These are phyloP conservation scores for Diogma glabrata DNA, from an alignment of 2,888 invertebrate genomes.

Conservation along the genomic window DNA sequence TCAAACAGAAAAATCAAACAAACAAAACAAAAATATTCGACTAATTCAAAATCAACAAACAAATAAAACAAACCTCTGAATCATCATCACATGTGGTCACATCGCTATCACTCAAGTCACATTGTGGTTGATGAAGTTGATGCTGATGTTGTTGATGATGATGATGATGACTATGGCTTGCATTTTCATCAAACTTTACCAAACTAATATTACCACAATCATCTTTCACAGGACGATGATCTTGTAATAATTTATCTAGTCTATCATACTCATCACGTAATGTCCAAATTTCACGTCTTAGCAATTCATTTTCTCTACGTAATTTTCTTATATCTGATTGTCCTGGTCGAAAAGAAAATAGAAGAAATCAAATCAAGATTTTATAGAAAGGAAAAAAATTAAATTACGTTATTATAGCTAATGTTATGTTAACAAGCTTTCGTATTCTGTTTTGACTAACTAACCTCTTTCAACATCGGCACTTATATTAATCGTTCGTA, in stretches of 20 bases:
- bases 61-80: neutral
- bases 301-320: constrained; percentile 75
- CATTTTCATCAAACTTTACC: constrained; percentile 3
- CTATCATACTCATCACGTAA: constrained; percentile 81
- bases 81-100: constrained; percentile 1
- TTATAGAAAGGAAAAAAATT: too few relatives aligned
- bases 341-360: constrained; percentile 41
- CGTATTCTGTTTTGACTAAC: constrained; percentile 13
- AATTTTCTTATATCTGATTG: constrained; percentile 83
- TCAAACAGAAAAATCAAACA: too few relatives aligned
- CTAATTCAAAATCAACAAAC: too few relatives aligned
- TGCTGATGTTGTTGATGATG: constrained; percentile 4
- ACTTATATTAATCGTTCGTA: constrained; percentile 83
- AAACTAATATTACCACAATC: too few relatives aligned
- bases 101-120: too few relatives aligned
- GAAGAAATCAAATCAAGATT: neutral
- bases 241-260: constrained; percentile 58
- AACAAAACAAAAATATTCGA: too few relatives aligned
- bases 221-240: constrained; percentile 36
- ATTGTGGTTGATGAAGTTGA: too few relatives aligned
- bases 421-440: neutral
- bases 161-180: constrained; percentile 4
- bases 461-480: constrained; percentile 85
- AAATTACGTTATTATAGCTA: too few relatives aligned
- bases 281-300: constrained; percentile 77